These are phyloP conservation scores for Pandemis cinnamomeana DNA, from an alignment of 2,888 invertebrate species.

Conservation along the genomic window DNA sequence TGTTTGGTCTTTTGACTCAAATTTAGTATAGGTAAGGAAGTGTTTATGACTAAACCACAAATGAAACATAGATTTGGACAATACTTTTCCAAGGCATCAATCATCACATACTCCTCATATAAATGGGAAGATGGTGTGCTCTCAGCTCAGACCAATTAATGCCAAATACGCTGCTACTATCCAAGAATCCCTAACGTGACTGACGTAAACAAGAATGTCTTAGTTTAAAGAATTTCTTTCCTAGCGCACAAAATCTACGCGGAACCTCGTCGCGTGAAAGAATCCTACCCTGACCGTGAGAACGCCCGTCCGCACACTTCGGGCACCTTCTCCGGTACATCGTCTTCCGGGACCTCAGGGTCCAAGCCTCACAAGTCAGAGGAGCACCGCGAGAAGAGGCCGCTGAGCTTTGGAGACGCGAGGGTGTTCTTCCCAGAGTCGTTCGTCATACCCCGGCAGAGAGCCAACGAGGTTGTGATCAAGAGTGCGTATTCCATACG, in stretches of 20 bases:
- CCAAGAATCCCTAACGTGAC: too few species aligned
- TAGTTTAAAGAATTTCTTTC: conserved; percentile 36
- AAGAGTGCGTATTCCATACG: conserved; percentile 75
- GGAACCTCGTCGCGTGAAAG: conserved; percentile 69
- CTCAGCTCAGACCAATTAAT: too few species aligned
- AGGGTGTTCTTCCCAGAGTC: conserved; percentile 82
- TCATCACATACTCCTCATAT: too few species aligned
- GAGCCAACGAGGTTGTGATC: conserved; percentile 69
- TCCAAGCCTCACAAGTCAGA: conserved; percentile 72
- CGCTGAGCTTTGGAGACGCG: conserved; percentile 75
- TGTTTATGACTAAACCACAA: too few species aligned
- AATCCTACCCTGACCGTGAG: conserved; percentile 67
- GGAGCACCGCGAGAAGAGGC: conserved; percentile 67
- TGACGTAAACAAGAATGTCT: too few species aligned
- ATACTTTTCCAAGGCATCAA: too few species aligned
- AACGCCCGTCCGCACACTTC: conserved; percentile 67
- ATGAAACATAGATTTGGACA: too few species aligned
- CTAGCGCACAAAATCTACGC: conserved; percentile 77
- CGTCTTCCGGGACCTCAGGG: conserved; percentile 80
- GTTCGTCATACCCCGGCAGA: conserved; percentile 77
- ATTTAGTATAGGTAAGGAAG: too few species aligned
- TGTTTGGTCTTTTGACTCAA: too few species aligned
- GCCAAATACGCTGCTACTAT: too few species aligned
- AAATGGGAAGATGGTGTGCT: too few species aligned
- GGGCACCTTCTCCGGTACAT: conserved; percentile 76